Percentiles rank a stretch among this genome's conserved stretches.
Conservation (phyloP, 1,140 invertebrate species). For the Heliconius nattereri region DNA sequence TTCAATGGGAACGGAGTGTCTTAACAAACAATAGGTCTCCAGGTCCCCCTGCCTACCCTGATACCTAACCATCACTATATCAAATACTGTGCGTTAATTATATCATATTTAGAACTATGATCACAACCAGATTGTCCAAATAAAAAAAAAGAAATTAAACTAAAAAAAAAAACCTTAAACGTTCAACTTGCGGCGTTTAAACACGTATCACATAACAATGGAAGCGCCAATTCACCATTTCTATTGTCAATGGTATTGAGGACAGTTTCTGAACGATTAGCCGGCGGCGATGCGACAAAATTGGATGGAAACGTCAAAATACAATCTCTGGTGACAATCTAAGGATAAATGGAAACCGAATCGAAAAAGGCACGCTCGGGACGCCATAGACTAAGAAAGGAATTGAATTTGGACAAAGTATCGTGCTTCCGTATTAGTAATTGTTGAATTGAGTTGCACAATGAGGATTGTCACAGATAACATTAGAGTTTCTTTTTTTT, state of each 20-base stretch:
- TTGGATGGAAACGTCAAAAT: slow-evolving; percentile 79
- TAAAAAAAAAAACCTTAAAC: too few species aligned
- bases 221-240: slow-evolving; percentile 43
- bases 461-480: slow-evolving; percentile 61
- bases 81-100: too few species aligned
- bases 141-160: too few species aligned
- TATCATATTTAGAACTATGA: too few species aligned
- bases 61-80: too few species aligned
- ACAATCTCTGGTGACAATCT: slow-evolving; percentile 72
- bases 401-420: neutral
- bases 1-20: too few species aligned
- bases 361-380: too few species aligned
- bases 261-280: slow-evolving; percentile 71
- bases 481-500: slow-evolving; percentile 58
- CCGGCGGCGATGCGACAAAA: slow-evolving; percentile 65
- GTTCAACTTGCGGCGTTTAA: slow-evolving; percentile 44
- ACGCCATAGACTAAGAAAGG: too few species aligned
- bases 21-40: too few species aligned
- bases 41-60: too few species aligned
- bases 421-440: slow-evolving; percentile 31
- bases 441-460: slow-evolving; percentile 43
- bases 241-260: slow-evolving; percentile 45
- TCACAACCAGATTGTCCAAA: too few species aligned
- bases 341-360: slow-evolving; percentile 27
- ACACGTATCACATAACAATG: slow-evolving; percentile 43